Percentiles rank a stretch among this genome's conserved stretches.
Conservation (phyloP, 2,797 vertebrate genomes). For the Eurystomus glaucurus region DNA sequence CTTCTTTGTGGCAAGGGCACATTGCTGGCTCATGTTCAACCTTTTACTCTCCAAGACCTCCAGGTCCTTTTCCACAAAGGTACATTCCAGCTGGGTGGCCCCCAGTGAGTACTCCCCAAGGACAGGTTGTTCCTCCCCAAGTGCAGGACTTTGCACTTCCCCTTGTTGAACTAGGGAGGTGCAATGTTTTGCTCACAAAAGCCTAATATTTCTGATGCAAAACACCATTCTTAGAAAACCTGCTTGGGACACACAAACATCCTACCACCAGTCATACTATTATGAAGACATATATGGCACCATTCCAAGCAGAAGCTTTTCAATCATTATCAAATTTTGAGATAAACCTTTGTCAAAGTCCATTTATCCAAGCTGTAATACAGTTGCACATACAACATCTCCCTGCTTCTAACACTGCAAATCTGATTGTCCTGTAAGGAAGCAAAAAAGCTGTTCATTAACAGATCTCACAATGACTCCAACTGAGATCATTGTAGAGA, state of each 20-base stretch:
- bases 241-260: background rate
- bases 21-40: background rate
- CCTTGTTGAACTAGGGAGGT: background rate
- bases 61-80: background rate
- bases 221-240: background rate
- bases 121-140: background rate
- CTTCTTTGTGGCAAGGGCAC: background rate
- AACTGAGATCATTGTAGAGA: background rate
- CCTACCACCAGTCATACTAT: background rate
- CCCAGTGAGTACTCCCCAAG: background rate
- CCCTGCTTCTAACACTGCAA: background rate
- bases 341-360: background rate
- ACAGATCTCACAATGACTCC: background rate
- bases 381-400: background rate
- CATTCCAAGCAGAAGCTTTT: background rate
- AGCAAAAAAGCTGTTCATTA: background rate
- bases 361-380: background rate
- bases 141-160: background rate
- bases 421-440: background rate
- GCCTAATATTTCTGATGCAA: background rate
- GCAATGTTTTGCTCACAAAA: background rate
- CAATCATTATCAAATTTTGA: background rate
- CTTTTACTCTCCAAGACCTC: background rate
- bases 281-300: background rate
- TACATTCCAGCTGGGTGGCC: background rate